Base-by-base conservation (phyloP, 2,113 vertebrate genomes). In the Camarhynchus parvulus region DNA sequence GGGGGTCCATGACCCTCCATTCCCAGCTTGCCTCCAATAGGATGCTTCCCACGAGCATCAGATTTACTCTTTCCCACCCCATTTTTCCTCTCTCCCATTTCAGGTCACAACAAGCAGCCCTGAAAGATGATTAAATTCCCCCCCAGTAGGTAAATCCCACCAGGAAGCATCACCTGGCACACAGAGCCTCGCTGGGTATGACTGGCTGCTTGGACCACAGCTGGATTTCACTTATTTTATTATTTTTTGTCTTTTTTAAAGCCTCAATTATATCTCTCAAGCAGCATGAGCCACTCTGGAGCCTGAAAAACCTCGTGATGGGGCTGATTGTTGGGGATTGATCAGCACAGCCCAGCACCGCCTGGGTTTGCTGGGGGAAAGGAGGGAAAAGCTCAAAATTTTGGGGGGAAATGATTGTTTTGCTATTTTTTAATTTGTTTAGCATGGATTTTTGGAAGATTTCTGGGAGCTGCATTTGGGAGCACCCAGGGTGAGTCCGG, bases 181-280 rank as follows among this genome's bases (percentile, higher is more conserved):
- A 5, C n/a, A 2, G 24, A 15, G 15, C 67, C 49, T 52, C 2
- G 0, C 72, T 8, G 12, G 62, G 61, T 47, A 14, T 0, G 13
- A 25, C 44, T 3, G 1, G 56, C 77, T 62, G 56, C 83, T 70
- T 5, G 42, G 67, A 75, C 61, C 79, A 52, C 61, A 62, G 78
- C 79, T 85, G 91, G 63, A 68, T 64, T 92, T 87, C 69, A 53
- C 63, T 81, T 70, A 11, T 83, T 94, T 72, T 50, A 27, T 49
- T 87, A 44, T n/a, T 53, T 37, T 80, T 68, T 58, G 5, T 27
- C 16, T 25, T 24, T 53, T 58, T 84, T 81, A 56, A 3, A 78
- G 69, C 9, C 62, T 93, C 88, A 75, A 22, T 87, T 67, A 63
- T 82, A 27, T 58, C 80, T 39, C 18, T 62, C 17, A 3, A 89